Percentiles rank a stretch among this genome's conserved stretches.
Evolutionary conservation across 1,140 invertebrate genomes (phyloP).

Genomic region (Arion vulgaris): DNA sequence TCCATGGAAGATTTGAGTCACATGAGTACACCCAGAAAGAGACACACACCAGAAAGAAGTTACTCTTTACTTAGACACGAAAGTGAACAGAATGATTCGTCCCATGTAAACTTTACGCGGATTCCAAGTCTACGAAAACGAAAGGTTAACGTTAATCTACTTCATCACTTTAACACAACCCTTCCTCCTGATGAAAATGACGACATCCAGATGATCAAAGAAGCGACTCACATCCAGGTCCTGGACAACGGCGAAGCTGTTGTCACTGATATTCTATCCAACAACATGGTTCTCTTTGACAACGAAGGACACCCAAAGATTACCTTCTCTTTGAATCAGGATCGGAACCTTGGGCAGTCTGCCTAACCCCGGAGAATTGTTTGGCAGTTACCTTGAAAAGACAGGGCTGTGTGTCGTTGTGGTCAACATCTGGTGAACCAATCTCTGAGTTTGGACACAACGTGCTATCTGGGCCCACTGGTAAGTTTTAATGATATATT

Average conservation of each 20-base stretch:
- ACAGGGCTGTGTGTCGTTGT: conserved; percentile 42
- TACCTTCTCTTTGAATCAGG: conserved; percentile 33
- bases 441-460: conserved; percentile 37
- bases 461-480: conserved; percentile 38
- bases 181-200: not conserved
- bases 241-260: conserved; percentile 10
- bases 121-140: conserved; percentile 12
- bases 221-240: conserved; percentile 21
- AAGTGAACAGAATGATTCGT: not conserved
- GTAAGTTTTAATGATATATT: conserved; percentile 2
- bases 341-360: conserved; percentile 45
- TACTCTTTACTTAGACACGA: not conserved
- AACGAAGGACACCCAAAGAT: conserved; percentile 7
- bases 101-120: conserved; percentile 10
- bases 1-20: not conserved
- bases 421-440: conserved; percentile 35
- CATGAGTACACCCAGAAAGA: not conserved
- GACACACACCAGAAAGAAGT: not conserved
- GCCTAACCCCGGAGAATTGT: conserved; percentile 30
- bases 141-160: not conserved
- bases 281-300: conserved; percentile 33
- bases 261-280: conserved; percentile 34
- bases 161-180: not conserved
- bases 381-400: conserved; percentile 46
- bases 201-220: conserved; percentile 16